These are phyloP conservation scores for Vandiemenella viatica DNA, from an alignment of 2,888 invertebrate species.

Conservation along the genomic window DNA sequence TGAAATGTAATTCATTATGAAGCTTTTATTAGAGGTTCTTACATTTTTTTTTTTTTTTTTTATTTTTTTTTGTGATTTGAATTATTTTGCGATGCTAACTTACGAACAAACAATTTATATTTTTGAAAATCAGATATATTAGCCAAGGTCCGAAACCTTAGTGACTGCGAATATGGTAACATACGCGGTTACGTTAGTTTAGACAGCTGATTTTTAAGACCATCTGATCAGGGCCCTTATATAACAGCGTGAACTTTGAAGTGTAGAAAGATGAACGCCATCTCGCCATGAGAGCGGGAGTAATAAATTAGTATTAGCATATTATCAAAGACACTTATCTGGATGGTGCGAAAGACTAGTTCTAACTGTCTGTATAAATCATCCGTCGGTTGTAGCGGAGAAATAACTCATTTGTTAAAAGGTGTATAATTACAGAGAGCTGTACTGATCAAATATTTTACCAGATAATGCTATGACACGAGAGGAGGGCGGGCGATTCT, in stretches of 20 bases:
- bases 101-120: too few relatives aligned
- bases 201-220: too few relatives aligned
- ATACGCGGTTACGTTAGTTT: too few relatives aligned
- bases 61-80: too few relatives aligned
- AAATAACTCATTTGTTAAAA: slow-evolving; percentile 27
- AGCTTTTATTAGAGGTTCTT: too few relatives aligned
- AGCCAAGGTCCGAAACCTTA: too few relatives aligned
- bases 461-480: slow-evolving; percentile 13
- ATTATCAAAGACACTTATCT: slow-evolving; percentile 26
- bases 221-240: too few relatives aligned
- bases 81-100: too few relatives aligned
- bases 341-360: slow-evolving; percentile 12
- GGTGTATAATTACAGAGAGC: slow-evolving; percentile 24
- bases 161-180: too few relatives aligned
- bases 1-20: too few relatives aligned
- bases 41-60: too few relatives aligned
- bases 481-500: slow-evolving; percentile 6
- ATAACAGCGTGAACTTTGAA: neutral
- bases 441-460: slow-evolving; percentile 16
- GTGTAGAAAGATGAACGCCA: slow-evolving; percentile 10
- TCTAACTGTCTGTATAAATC: slow-evolving; percentile 21
- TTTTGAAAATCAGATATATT: too few relatives aligned
- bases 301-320: slow-evolving; percentile 27
- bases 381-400: slow-evolving; percentile 22
- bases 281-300: slow-evolving; percentile 9